Evolutionary conservation across 1,140 invertebrate species (phyloP).

Genomic region (Rhynchophorus ferrugineus): DNA sequence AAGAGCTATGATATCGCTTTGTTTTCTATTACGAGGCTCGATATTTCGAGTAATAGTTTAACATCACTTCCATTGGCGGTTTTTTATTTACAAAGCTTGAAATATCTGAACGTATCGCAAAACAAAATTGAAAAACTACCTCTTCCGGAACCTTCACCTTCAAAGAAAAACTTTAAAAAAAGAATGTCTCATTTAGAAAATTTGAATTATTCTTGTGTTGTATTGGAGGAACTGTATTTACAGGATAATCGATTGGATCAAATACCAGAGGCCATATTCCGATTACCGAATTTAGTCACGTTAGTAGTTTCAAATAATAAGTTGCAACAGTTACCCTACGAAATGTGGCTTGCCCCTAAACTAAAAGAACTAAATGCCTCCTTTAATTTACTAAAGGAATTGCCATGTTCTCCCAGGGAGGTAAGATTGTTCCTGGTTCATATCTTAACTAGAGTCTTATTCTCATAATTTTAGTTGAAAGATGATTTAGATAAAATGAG

Average conservation of each 20-base stretch:
- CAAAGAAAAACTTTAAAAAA: slow-evolving; percentile 36
- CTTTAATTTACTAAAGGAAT: slow-evolving; percentile 78
- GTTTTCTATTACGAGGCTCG: slow-evolving; percentile 86
- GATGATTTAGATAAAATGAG: slow-evolving; percentile 39
- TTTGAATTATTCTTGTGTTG: slow-evolving; percentile 57
- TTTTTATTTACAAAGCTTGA: slow-evolving; percentile 73
- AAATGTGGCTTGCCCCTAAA: slow-evolving; percentile 84
- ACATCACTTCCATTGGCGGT: slow-evolving; percentile 70
- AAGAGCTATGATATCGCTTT: slow-evolving; percentile 65
- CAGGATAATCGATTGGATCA: slow-evolving; percentile 81
- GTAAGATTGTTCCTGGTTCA: slow-evolving; percentile 23
- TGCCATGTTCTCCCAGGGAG: slow-evolving; percentile 55
- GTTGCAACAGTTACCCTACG: slow-evolving; percentile 73
- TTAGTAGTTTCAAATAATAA: slow-evolving; percentile 93
- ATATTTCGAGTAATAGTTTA: slow-evolving; percentile 87
- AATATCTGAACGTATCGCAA: slow-evolving; percentile 77
- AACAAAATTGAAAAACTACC: slow-evolving; percentile 77
- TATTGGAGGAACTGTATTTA: slow-evolving; percentile 81
- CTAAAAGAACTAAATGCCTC: slow-evolving; percentile 86
- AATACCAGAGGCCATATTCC: slow-evolving; percentile 74
- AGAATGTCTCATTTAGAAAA: slow-evolving; percentile 38
- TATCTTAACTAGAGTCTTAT: too few relatives aligned
- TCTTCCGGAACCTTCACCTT: slow-evolving; percentile 34
- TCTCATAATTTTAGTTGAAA: slow-evolving; percentile 30
- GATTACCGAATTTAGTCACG: slow-evolving; percentile 68